Base-by-base conservation (phyloP, 2,113 vertebrate genomes). In the Empidonax traillii region DNA sequence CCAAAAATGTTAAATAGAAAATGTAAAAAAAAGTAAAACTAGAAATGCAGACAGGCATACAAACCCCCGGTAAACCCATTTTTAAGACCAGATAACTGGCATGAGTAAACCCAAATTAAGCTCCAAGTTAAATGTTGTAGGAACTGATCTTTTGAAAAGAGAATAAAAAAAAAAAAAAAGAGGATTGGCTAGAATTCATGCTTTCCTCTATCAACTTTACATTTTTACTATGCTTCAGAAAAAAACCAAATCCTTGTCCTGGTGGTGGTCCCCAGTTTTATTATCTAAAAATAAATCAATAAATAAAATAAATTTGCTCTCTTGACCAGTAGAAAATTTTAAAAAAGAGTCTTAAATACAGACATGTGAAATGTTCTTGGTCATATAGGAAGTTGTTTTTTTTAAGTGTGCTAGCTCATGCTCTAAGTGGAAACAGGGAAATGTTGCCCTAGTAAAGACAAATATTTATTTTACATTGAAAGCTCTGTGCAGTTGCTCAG, bases 401-500 rank as follows among this genome's bases (percentile, higher is more conserved):
- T 44, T 30, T 8, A 17, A 66, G 33, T 27, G 14, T n/a, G 14
- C 18, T 71, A 9, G 15, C 77, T 90, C 8, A 5, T 63, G 24
- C 11, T 53, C 11, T 49, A 71, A 55, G 41, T 61, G 49, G 83
- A 88, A 93, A 59, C 10, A 80, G 77, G 47, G 24, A 88, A 72
- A 84, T 51, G 15, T 1, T 78, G 33, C 14, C 25, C 56, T 65
- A 85, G 23, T 66, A 79, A 87, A 89, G 74, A 51, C n/a, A 93
- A 89, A 58, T 78, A 80, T 59, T 85, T 91, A 15, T 80, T 74
- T 85, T 3, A 16, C 31, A 52, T 37, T 84, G 52, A 78, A 80
- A 76, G 10, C 0, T 0, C 14, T 27, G 55, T 15, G 24, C 13
- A 27, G 52, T 31, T 5, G 5, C 80, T 83, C 59, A 63, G 15